phyloP scores from a whole-genome alignment of 2,888 invertebrate species.

The Morpho achilles region DNA sequence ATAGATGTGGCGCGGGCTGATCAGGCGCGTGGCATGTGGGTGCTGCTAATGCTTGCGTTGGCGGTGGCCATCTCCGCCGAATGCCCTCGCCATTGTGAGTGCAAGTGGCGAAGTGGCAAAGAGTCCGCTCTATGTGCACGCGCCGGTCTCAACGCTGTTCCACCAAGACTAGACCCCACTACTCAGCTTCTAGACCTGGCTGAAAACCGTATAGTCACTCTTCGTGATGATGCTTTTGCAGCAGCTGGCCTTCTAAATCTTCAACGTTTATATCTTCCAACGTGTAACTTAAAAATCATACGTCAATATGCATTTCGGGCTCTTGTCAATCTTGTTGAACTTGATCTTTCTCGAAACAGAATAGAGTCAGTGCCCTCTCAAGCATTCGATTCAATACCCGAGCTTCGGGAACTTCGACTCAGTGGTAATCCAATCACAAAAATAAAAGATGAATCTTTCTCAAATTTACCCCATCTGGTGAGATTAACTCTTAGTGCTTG shows the following conservation, averaged over 20 bases:
- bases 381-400: conserved; percentile 85
- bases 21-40: conserved; percentile 79
- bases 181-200: conserved; percentile 90
- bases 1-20: conserved; percentile 67
- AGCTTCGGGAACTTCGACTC: conserved; percentile 86
- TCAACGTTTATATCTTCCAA: conserved; percentile 87
- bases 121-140: conserved; percentile 89
- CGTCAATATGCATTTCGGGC: conserved; percentile 87
- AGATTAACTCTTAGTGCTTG: conserved; percentile 87
- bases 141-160: conserved; percentile 86
- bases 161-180: conserved; percentile 85
- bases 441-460: conserved; percentile 84
- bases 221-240: conserved; percentile 87
- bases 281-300: conserved; percentile 84
- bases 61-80: conserved; percentile 79
- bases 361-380: conserved; percentile 85
- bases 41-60: conserved; percentile 68
- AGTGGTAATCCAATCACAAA: conserved; percentile 86
- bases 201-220: conserved; percentile 83
- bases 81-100: conserved; percentile 88
- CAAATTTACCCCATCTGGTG: conserved; percentile 82
- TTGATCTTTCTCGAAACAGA: conserved; percentile 88
- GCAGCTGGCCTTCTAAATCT: conserved; percentile 87
- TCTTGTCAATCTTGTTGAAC: conserved; percentile 88
- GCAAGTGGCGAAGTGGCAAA: conserved; percentile 94